These are phyloP conservation scores for Polydrusus tereticollis DNA, from an alignment of 2,888 invertebrate genomes.

Conservation along the genomic window DNA sequence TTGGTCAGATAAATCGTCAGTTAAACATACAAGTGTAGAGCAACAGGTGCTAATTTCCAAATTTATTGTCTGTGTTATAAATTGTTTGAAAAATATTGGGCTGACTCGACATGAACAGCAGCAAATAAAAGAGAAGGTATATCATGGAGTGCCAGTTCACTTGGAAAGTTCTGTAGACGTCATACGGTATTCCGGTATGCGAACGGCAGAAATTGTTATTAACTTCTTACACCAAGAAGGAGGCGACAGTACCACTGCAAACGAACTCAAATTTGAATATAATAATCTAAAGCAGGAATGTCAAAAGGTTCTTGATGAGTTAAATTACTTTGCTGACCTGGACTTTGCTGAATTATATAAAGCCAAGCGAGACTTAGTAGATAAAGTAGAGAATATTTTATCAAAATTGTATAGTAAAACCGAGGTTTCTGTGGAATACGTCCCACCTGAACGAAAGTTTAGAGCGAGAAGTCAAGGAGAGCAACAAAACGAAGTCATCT, in stretches of 20 bases:
- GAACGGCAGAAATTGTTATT: constrained; percentile 76
- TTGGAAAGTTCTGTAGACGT: constrained; percentile 74
- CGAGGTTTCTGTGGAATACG: constrained; percentile 51
- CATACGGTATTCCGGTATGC: constrained; percentile 80
- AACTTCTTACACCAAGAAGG: constrained; percentile 66
- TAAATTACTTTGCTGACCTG: constrained; percentile 66
- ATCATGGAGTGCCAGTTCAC: constrained; percentile 78
- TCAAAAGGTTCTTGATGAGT: constrained; percentile 68
- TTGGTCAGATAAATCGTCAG: constrained; percentile 78
- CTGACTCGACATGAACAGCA: constrained; percentile 56
- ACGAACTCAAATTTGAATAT: constrained; percentile 78
- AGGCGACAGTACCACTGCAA: constrained; percentile 59
- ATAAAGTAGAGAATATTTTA: constrained; percentile 47
- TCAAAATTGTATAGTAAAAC: constrained; percentile 38
- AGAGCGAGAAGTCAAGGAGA: constrained; percentile 38
- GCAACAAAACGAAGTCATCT: constrained; percentile 56
- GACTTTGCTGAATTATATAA: constrained; percentile 60
- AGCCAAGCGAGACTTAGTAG: constrained; percentile 55
- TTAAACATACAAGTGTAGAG: constrained; percentile 74
- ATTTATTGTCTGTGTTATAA: constrained; percentile 73
- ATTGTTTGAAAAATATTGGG: constrained; percentile 66
- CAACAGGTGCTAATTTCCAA: constrained; percentile 82
- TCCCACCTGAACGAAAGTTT: constrained; percentile 59
- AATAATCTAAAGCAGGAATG: constrained; percentile 69
- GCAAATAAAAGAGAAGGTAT: constrained; percentile 70